phyloP scores from a whole-genome alignment of 2,113 vertebrate genomes.

The Malurus elegans region DNA sequence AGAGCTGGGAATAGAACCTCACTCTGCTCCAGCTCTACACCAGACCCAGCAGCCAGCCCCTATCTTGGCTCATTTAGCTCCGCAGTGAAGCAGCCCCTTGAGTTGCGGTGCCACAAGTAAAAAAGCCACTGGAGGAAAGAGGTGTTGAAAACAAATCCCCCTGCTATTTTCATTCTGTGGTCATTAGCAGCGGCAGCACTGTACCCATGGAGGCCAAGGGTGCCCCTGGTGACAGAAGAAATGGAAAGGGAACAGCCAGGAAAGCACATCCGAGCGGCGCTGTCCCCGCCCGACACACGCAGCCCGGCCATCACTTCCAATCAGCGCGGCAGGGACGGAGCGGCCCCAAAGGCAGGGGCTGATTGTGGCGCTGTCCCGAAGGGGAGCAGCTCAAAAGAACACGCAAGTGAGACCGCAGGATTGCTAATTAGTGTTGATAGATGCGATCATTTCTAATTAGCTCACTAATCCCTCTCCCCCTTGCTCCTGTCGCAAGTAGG shows the following conservation, averaged over 20 bases:
- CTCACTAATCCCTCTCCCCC: conserved; percentile 76
- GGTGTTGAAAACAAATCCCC: conserved; percentile 36
- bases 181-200: background rate
- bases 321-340: conserved; percentile 57
- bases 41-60: background rate
- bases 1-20: background rate
- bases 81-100: background rate
- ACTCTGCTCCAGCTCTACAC: background rate
- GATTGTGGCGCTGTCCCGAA: conserved; percentile 56
- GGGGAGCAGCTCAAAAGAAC: conserved; percentile 75
- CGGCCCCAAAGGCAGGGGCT: conserved; percentile 63
- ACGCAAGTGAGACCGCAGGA: conserved; percentile 66
- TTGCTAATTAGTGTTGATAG: conserved; percentile 82
- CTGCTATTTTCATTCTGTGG: conserved; percentile 27
- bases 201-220: background rate
- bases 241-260: background rate
- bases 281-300: conserved; percentile 4
- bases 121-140: conserved; percentile 25
- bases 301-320: conserved; percentile 74
- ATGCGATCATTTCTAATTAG: conserved; percentile 85
- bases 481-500: background rate
- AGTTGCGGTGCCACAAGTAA: background rate
- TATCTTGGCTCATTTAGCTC: background rate
- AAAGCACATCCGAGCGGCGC: background rate
- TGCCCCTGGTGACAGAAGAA: conserved; percentile 11